phyloP scores from a whole-genome alignment of 2,888 invertebrate species.

The Erebia ligea region DNA sequence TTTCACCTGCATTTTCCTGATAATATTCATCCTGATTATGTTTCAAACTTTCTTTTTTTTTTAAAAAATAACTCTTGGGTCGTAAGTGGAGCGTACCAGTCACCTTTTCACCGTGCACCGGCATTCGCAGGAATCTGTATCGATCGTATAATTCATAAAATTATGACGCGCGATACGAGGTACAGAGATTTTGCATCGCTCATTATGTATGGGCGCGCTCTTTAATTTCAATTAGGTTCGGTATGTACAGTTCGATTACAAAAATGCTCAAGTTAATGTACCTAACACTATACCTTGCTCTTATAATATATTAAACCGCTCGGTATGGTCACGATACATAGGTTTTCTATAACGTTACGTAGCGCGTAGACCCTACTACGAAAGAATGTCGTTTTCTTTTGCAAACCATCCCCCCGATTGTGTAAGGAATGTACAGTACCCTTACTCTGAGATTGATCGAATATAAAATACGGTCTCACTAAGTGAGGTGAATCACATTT shows the following conservation, averaged over 20 bases:
- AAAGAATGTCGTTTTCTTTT: not conserved
- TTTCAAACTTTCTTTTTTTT: too few relatives aligned
- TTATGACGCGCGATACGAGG: constrained; percentile 61
- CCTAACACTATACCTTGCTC: not conserved
- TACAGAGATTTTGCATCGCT: constrained; percentile 46
- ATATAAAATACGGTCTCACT: too few relatives aligned
- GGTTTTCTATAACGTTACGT: too few relatives aligned
- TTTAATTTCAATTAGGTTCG: constrained; percentile 71
- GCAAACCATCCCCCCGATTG: not conserved
- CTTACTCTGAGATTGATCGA: too few relatives aligned
- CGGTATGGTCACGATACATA: too few relatives aligned
- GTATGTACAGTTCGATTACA: constrained; percentile 35
- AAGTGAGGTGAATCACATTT: too few relatives aligned
- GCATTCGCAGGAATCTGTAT: constrained; percentile 56
- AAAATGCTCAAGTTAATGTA: constrained; percentile 1
- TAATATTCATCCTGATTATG: too few relatives aligned
- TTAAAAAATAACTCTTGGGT: not conserved
- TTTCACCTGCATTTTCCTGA: too few relatives aligned
- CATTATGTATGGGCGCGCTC: constrained; percentile 65
- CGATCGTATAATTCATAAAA: constrained; percentile 57
- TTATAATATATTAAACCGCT: too few relatives aligned
- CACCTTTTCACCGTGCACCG: constrained; percentile 46
- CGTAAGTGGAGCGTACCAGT: constrained; percentile 42
- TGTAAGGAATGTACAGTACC: too few relatives aligned
- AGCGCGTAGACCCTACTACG: too few relatives aligned